phyloP scores from a whole-genome alignment of 1,140 invertebrate species.

The Drosophila guanche region DNA sequence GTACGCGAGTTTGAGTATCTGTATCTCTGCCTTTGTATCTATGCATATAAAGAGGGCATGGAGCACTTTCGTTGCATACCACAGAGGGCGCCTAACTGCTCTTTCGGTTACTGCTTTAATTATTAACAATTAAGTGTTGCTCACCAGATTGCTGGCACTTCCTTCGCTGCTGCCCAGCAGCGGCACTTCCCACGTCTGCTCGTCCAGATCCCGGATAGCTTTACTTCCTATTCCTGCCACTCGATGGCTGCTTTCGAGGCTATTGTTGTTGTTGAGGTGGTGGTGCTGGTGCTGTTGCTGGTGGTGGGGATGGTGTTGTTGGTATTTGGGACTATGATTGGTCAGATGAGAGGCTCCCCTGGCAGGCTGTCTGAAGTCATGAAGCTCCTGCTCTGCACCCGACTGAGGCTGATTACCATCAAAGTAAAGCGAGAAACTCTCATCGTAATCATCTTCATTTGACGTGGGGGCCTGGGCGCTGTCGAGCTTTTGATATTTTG shows the following conservation, averaged over 20 bases:
- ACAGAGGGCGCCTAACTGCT: background rate
- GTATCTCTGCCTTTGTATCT: no score
- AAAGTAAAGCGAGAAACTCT: constrained; percentile 55
- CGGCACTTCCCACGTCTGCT: constrained; percentile 74
- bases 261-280: constrained; percentile 20
- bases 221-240: background rate
- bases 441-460: constrained; percentile 63
- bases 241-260: constrained; percentile 6
- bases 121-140: constrained; percentile 2
- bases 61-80: constrained; percentile 46
- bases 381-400: constrained; percentile 9
- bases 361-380: constrained; percentile 17
- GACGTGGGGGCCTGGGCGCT: constrained; percentile 32
- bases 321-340: constrained; percentile 42
- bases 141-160: constrained; percentile 44
- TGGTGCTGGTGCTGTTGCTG: constrained; percentile 7
- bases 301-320: constrained; percentile 1
- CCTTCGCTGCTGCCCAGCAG: constrained; percentile 49
- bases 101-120: background rate
- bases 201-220: constrained; percentile 43
- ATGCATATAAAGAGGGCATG: constrained; percentile 53
- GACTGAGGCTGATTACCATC: constrained; percentile 46
- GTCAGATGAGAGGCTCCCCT: constrained; percentile 27
- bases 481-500: constrained; percentile 76
- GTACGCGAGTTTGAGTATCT: no score